Evolutionary conservation across 1,140 invertebrate species (phyloP), one percentile per base, ranked within the genome.

Genomic region (Drosophila kanapiae): DNA sequence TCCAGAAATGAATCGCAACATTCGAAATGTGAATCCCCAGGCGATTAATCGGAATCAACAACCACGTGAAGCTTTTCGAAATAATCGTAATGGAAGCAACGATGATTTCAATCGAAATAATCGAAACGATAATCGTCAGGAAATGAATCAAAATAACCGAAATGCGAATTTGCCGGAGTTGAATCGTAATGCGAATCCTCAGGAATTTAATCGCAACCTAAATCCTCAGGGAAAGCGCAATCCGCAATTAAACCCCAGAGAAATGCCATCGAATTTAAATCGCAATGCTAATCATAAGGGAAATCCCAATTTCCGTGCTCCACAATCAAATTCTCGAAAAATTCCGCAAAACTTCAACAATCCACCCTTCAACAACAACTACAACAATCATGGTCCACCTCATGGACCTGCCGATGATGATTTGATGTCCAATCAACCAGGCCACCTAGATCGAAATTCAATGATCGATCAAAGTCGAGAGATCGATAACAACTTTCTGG

Each of bases 21-120:
- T n/a, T 40, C 54, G 14, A n/a, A 27, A 27, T 57, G 33, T 37
- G 13, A 56, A 56, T 37, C 53, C n/a, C 16, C 48, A 33, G 29
- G 13, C 11, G 6, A 10, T 2, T 6, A 23, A 47, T 23, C 43
- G 18, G 6, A 51, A 51, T 51, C 10, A 23, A 8, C 23, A 64
- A 6, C 10, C 14, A 2, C 51, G 23, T 11, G 37, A 43, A 43
- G 10, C 6, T 7, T 31, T 38, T 35, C 59, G 23, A 14, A 38
- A 29, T 18, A 31, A 40, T 4, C 27, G 42, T 2, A 18, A 60
- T 23, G 4, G 8, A 0, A 18, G 10, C 13, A 14, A 7, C 1
- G 9, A 33, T 13, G 7, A 48, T n/a, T 11, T 31, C 6, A 43
- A 37, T 16, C 37, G 40, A 6, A 16, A 31, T 6, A 43, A 37